These are phyloP conservation scores for Ferrisia virgata DNA, from an alignment of 2,888 invertebrate species.

Conservation along the genomic window DNA sequence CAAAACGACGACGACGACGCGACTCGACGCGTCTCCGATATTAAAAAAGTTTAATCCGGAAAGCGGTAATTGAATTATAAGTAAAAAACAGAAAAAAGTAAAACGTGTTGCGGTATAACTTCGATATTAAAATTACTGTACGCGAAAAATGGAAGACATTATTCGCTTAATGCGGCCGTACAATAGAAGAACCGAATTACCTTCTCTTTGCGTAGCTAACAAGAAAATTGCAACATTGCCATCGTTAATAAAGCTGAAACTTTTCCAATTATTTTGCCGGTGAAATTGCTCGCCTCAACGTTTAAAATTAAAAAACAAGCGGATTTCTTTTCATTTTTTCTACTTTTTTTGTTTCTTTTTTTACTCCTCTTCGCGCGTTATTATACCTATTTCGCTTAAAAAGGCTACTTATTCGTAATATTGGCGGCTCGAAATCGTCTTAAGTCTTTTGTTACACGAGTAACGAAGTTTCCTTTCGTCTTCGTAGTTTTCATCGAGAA, in stretches of 20 bases:
- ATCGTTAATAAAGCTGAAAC: slow-evolving; percentile 42
- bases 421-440: too few relatives aligned
- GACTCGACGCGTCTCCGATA: slow-evolving; percentile 36
- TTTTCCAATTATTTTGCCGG: slow-evolving; percentile 38
- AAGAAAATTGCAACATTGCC: slow-evolving; percentile 37
- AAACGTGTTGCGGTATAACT: slow-evolving; percentile 44
- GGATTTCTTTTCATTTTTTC: neutral
- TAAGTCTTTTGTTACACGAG: too few relatives aligned
- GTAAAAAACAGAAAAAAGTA: slow-evolving; percentile 21
- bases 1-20: too few relatives aligned
- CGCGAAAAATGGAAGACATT: slow-evolving; percentile 41
- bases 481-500: too few relatives aligned
- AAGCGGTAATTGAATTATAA: slow-evolving; percentile 42
- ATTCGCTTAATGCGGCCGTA: slow-evolving; percentile 43
- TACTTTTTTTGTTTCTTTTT: neutral
- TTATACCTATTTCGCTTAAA: too few relatives aligned
- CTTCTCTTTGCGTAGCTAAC: neutral
- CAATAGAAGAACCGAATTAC: slow-evolving; percentile 36
- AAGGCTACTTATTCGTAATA: too few relatives aligned
- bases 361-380: too few relatives aligned
- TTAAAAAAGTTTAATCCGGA: slow-evolving; percentile 41
- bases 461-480: too few relatives aligned
- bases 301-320: slow-evolving; percentile 29
- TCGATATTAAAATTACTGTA: slow-evolving; percentile 41
- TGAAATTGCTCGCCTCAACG: slow-evolving; percentile 21